A percentile compares a stretch with the other conserved stretches of the same genome.
Conservation (phyloP, 2,888 invertebrate genomes). For the Cephonodes hylas region DNA sequence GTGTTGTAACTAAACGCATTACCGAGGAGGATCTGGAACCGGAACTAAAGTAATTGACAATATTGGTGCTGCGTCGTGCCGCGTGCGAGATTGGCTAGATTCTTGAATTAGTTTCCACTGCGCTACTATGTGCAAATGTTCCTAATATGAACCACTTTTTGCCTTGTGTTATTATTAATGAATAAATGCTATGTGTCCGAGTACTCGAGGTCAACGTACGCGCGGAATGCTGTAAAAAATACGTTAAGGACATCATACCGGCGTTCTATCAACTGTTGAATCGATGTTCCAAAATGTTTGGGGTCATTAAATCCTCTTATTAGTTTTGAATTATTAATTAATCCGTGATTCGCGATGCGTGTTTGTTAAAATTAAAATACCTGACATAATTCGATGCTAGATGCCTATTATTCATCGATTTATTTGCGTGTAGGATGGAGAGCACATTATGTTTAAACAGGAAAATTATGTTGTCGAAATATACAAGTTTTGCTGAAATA, state of each 20-base stretch:
- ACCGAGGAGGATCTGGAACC: slow-evolving; percentile 72
- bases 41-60: slow-evolving; percentile 73
- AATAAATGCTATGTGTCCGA: slow-evolving; percentile 67
- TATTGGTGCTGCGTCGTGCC: slow-evolving; percentile 37
- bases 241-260: slow-evolving; percentile 68
- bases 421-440: background rate
- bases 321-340: slow-evolving; percentile 58
- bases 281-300: slow-evolving; percentile 47
- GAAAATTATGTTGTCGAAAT: background rate
- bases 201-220: slow-evolving; percentile 72
- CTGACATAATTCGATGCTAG: background rate
- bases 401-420: background rate
- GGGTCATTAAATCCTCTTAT: slow-evolving; percentile 58
- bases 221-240: slow-evolving; percentile 74
- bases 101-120: background rate
- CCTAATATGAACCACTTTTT: slow-evolving; percentile 71
- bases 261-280: slow-evolving; percentile 56
- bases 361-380: background rate
- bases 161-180: slow-evolving; percentile 68
- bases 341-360: slow-evolving; percentile 27
- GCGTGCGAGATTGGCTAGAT: slow-evolving; percentile 14
- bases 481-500: background rate
- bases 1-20: slow-evolving; percentile 50
- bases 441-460: background rate
- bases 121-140: slow-evolving; percentile 47